phyloP scores from a whole-genome alignment of 2,113 vertebrate species.

The Paralichthys olivaceus region DNA sequence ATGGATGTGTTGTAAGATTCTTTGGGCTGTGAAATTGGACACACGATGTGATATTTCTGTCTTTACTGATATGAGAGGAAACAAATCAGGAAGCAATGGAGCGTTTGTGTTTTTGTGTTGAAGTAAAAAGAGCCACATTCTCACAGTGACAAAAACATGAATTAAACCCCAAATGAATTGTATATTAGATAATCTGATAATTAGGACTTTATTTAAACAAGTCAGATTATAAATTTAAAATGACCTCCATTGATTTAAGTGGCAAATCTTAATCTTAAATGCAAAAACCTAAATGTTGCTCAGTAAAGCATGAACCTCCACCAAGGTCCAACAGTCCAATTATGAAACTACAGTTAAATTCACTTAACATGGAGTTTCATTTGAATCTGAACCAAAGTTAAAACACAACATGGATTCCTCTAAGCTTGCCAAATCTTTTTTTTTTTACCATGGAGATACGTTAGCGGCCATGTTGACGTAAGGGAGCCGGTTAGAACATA shows the following conservation, averaged over 20 bases:
- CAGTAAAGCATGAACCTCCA: too few species aligned
- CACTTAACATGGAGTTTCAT: too few species aligned
- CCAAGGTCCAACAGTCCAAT: too few species aligned
- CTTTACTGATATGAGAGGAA: neutral
- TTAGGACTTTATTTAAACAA: too few species aligned
- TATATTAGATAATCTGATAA: neutral
- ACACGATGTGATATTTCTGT: neutral
- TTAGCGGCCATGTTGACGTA: neutral
- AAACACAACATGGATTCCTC: neutral
- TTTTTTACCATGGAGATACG: too few species aligned
- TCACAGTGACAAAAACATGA: neutral
- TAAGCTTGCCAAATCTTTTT: too few species aligned
- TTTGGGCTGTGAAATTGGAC: conserved; percentile 15
- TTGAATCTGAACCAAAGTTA: too few species aligned
- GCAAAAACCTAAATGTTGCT: too few species aligned
- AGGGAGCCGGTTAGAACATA: neutral
- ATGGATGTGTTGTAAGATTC: neutral
- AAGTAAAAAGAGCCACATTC: too few species aligned
- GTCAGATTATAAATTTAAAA: too few species aligned
- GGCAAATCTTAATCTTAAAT: neutral
- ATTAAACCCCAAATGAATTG: neutral
- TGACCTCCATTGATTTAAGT: too few species aligned
- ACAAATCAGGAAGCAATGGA: neutral
- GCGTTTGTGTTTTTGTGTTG: neutral
- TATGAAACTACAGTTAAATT: too few species aligned